Evolutionary conservation across 35 echinoderm and acorn worm genomes (phyloP), one percentile per base, ranked within the genome.

Genomic region (Apostichopus californicus): DNA sequence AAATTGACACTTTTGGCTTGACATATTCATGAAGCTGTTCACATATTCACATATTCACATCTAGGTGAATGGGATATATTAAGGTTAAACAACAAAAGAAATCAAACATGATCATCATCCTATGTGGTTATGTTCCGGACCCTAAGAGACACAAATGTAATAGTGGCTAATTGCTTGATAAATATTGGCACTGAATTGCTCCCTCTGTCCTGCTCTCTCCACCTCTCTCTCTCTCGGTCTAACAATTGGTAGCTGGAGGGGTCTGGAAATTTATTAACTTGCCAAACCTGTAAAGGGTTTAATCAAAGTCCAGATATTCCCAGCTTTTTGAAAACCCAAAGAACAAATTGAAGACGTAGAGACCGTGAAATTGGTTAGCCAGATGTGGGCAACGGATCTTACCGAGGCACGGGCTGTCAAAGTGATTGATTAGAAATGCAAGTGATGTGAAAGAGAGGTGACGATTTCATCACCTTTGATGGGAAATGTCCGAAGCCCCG

Each of bases 321-420:
- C 4, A 20, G 17, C 0, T 18, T 75, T 22, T 46, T 20, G 71
- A 0, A 14, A 75, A 18, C 17, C 71, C 24, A 22, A 46, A 75
- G 20, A n/a, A 75, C 71, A 75, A 75, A 75, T 75, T 75, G 71
- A 75, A 75, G 71, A 75, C 71, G 71, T 75, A 75, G 71, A n/a
- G 71, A 75, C 71, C 71, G 71, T 75, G 71, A 75, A 75, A 75
- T 75, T 75, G 71, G 71, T 22, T 75, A 75, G n/a, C 71, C 71
- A 75, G 12, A 75, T 75, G 71, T n/a, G n/a, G 71, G 64, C 17
- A 8, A 7, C 6, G 71, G 71, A 75, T 75, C 11, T 18, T 18
- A 46, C 71, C 17, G 20, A 75, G 71, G 71, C 21, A 2, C 71
- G n/a, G 6, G 12, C 71, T 75, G 12, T 18, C 17, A 75, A 75